These are phyloP conservation scores for Drosophila borealis DNA, from an alignment of 2,888 invertebrate genomes.

Conservation along the genomic window DNA sequence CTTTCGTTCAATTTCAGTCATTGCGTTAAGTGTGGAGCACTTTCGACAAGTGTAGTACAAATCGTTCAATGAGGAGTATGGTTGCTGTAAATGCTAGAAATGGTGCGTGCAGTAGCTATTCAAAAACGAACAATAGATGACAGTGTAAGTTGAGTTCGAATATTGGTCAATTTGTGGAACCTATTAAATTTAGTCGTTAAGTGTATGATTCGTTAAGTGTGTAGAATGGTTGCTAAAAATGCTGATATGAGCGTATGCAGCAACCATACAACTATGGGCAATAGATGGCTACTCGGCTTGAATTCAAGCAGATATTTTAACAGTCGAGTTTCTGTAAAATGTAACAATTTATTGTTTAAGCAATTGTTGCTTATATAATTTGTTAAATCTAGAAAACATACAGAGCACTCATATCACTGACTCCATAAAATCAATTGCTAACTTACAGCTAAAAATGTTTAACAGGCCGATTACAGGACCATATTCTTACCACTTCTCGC, in stretches of 20 bases:
- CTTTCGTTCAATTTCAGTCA: too few species aligned
- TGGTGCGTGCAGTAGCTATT: too few species aligned
- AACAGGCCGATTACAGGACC: constrained; percentile 16
- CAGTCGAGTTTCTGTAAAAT: neutral
- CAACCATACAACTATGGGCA: neutral
- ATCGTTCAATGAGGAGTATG: neutral
- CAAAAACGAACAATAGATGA: neutral
- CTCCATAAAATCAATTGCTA: constrained; percentile 5
- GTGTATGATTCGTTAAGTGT: neutral
- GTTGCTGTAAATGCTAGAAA: neutral
- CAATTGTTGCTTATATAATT: neutral
- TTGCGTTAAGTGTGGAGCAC: too few species aligned
- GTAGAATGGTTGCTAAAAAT: neutral
- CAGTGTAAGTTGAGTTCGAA: too few species aligned
- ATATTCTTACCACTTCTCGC: constrained; percentile 53
- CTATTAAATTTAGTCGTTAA: neutral
- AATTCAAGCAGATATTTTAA: neutral
- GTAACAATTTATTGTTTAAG: constrained; percentile 11
- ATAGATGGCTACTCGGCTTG: neutral
- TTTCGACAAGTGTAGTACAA: neutral
- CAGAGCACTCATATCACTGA: constrained; percentile 36
- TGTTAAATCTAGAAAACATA: constrained; percentile 7
- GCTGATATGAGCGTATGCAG: neutral
- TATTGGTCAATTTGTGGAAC: neutral
- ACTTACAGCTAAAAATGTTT: constrained; percentile 1